Evolutionary conservation across 2,113 vertebrate species (phyloP).

Genomic region (Etheostoma cragini): DNA sequence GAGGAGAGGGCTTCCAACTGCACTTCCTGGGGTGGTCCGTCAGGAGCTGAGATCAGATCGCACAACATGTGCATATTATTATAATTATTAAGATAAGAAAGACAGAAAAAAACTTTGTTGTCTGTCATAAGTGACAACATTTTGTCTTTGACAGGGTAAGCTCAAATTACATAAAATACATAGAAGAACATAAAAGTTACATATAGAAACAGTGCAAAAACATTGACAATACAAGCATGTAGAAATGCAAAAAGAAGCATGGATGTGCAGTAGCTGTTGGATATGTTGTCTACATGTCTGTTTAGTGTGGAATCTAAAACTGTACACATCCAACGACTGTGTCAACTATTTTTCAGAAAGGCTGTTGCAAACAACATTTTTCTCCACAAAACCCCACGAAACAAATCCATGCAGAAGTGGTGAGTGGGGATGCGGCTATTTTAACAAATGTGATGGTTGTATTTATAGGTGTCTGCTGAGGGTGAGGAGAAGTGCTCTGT

Average conservation of each 20-base stretch:
- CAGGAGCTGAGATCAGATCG: constrained; percentile 87
- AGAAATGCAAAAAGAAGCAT: too few relatives aligned
- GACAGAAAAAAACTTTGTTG: too few relatives aligned
- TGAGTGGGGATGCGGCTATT: not conserved
- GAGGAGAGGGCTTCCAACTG: constrained; percentile 96
- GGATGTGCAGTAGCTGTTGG: too few relatives aligned
- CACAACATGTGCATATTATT: constrained; percentile 5
- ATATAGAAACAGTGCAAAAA: too few relatives aligned
- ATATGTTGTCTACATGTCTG: too few relatives aligned
- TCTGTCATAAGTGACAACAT: too few relatives aligned
- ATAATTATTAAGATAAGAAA: not conserved
- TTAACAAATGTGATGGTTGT: not conserved
- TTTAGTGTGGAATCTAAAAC: not conserved
- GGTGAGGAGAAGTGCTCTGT: constrained; percentile 10
- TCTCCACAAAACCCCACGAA: not conserved
- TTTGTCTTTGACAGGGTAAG: too few relatives aligned
- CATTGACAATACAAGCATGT: too few relatives aligned
- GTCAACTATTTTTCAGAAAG: not conserved
- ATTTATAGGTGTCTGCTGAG: constrained; percentile 14
- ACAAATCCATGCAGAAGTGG: not conserved
- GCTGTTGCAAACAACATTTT: not conserved
- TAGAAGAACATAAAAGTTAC: too few relatives aligned
- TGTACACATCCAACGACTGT: not conserved
- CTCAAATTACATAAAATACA: too few relatives aligned
- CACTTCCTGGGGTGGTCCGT: constrained; percentile 98